A percentile compares a stretch with the other conserved stretches of the same genome.
Conservation (phyloP, 1,140 invertebrate species). For the Manduca sexta region DNA sequence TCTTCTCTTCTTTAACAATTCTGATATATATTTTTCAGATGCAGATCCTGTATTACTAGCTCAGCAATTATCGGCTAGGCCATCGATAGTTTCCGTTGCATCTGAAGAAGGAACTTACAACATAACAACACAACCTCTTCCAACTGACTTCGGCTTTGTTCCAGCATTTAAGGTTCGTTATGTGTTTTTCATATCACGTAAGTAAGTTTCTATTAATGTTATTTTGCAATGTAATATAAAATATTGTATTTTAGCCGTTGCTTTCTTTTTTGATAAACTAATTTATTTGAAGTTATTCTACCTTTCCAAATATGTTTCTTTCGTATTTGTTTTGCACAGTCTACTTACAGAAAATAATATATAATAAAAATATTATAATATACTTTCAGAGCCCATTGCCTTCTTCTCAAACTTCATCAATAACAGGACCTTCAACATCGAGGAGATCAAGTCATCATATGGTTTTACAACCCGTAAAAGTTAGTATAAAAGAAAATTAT, state of each 20-base stretch:
- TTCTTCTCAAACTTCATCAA: slow-evolving; percentile 48
- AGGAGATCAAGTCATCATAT: slow-evolving; percentile 59
- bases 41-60: slow-evolving; percentile 57
- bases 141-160: slow-evolving; percentile 59
- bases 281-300: too few relatives aligned
- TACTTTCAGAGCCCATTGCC: slow-evolving; percentile 42
- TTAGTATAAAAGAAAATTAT: too few relatives aligned
- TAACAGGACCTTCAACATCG: slow-evolving; percentile 51
- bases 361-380: slow-evolving; percentile 3
- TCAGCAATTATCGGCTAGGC: slow-evolving; percentile 58
- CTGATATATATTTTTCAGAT: slow-evolving; percentile 34
- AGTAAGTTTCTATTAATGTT: too few relatives aligned
- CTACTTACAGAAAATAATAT: slow-evolving; percentile 5
- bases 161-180: slow-evolving; percentile 47
- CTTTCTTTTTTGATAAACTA: too few relatives aligned
- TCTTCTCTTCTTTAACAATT: too few relatives aligned
- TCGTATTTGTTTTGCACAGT: too few relatives aligned
- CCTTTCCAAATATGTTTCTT: too few relatives aligned
- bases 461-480: slow-evolving; percentile 54
- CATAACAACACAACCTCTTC: slow-evolving; percentile 52
- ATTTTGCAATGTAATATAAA: too few relatives aligned
- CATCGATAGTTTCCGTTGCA: slow-evolving; percentile 61
- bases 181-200: too few relatives aligned
- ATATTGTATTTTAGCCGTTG: too few relatives aligned
- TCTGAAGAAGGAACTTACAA: slow-evolving; percentile 60